Percentiles rank a stretch among this genome's conserved stretches.
Evolutionary conservation across 2,888 invertebrate species (phyloP).

Genomic region (Drosophila parthenogenetica): DNA sequence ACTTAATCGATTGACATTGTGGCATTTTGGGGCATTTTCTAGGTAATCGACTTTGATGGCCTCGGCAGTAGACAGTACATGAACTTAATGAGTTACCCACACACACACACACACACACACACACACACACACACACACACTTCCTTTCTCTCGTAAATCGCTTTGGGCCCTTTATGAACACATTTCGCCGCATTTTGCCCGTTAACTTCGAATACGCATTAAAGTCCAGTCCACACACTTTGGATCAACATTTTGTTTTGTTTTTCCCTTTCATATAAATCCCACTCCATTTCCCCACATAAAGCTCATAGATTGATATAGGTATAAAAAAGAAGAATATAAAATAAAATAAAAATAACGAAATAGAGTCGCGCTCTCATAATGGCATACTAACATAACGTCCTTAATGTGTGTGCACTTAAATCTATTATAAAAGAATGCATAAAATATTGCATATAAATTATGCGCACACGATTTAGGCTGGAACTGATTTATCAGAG

Average conservation of each 20-base stretch:
- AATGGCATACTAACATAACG: conserved; percentile 46
- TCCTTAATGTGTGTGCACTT: conserved; percentile 67
- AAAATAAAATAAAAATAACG: conserved; percentile 27
- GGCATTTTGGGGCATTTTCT: conserved; percentile 70
- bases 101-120: not conserved
- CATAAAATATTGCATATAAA: conserved; percentile 70
- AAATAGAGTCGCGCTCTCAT: conserved; percentile 58
- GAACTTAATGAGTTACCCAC: conserved; percentile 67
- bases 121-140: no score
- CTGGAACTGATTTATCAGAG: conserved; percentile 39
- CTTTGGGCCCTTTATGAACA: conserved; percentile 64
- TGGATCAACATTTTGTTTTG: conserved; percentile 40
- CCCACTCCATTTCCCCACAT: conserved; percentile 1
- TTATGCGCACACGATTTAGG: conserved; percentile 44
- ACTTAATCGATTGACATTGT: conserved; percentile 75
- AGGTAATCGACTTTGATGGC: conserved; percentile 78
- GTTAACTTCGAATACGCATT: conserved; percentile 66
- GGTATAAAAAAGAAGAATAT: conserved; percentile 13
- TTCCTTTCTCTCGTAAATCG: conserved; percentile 63
- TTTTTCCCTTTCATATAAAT: conserved; percentile 1
- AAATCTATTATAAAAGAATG: conserved; percentile 72
- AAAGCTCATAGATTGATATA: conserved; percentile 61
- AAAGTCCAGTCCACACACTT: conserved; percentile 46
- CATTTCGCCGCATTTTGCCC: conserved; percentile 46
- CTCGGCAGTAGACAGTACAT: conserved; percentile 46